These are phyloP conservation scores for Agrilus planipennis DNA, from an alignment of 1,140 invertebrate genomes.

Conservation along the genomic window DNA sequence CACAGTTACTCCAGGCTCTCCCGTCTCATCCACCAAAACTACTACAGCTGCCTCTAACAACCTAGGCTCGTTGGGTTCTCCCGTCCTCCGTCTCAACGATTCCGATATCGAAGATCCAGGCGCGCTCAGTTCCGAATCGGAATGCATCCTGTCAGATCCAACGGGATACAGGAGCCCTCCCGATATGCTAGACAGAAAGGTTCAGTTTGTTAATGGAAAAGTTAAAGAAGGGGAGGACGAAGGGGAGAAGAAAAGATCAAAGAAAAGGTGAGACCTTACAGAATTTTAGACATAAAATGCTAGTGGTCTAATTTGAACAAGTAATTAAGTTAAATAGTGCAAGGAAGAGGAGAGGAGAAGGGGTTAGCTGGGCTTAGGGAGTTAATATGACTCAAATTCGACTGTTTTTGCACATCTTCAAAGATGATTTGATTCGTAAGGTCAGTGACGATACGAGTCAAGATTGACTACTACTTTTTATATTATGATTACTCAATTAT, in stretches of 20 bases:
- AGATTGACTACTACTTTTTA: no score
- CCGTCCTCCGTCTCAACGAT: constrained; percentile 13
- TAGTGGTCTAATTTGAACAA: no score
- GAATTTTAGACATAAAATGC: no score
- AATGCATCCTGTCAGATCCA: constrained; percentile 30
- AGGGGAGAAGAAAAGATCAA: neutral
- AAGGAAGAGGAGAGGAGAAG: no score
- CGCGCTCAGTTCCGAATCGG: constrained; percentile 28
- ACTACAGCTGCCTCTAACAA: constrained; percentile 12
- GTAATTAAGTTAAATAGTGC: no score
- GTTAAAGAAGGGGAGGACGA: neutral
- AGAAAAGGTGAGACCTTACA: no score
- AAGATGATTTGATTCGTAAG: no score
- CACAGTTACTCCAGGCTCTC: constrained; percentile 9
- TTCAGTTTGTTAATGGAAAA: constrained; percentile 24
- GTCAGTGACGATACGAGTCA: no score
- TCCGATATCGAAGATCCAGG: constrained; percentile 18
- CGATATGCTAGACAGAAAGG: constrained; percentile 28
- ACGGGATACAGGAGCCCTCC: constrained; percentile 19
- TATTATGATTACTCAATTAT: no score
- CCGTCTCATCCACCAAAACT: constrained; percentile 8
- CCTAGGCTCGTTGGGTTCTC: constrained; percentile 12
- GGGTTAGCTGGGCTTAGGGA: no score
- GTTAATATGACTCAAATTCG: no score
- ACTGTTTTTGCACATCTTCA: no score